These are phyloP conservation scores for Zaprionus tsacasi DNA, from an alignment of 1,140 invertebrate species.

Conservation along the genomic window DNA sequence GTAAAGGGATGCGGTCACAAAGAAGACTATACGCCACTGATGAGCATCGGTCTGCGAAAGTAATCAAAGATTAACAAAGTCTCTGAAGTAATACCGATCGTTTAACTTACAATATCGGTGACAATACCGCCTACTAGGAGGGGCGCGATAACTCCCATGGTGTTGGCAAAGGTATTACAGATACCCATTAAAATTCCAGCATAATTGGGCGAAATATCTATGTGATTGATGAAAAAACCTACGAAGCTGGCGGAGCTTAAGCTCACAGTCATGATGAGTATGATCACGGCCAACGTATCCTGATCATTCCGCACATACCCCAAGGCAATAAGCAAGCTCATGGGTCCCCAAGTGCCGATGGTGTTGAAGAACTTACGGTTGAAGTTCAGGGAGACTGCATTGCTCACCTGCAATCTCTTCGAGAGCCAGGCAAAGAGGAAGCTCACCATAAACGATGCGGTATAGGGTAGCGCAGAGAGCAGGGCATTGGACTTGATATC, in stretches of 20 bases:
- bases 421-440: conserved; percentile 86
- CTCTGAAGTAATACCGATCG: no score
- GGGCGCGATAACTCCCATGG: conserved; percentile 89
- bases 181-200: conserved; percentile 88
- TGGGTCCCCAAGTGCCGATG: conserved; percentile 86
- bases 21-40: conserved; percentile 91
- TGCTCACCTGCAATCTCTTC: conserved; percentile 86
- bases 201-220: conserved; percentile 91
- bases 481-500: conserved; percentile 90
- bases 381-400: conserved; percentile 85
- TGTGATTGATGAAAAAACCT: conserved; percentile 88
- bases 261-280: conserved; percentile 89
- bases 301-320: conserved; percentile 86
- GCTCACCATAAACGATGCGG: conserved; percentile 88
- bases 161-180: conserved; percentile 90
- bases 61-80: neutral
- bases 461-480: conserved; percentile 91
- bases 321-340: conserved; percentile 86
- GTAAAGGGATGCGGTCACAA: conserved; percentile 88
- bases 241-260: conserved; percentile 90
- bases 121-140: conserved; percentile 87
- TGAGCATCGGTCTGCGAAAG: conserved; percentile 84
- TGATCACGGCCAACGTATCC: conserved; percentile 85
- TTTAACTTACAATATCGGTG: conserved; percentile 86
- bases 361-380: conserved; percentile 89